Percentiles rank a stretch among this genome's conserved stretches.
These are phyloP conservation scores for Lagocephalus sceleratus DNA, from an alignment of 2,797 vertebrate species.

Conservation along the genomic window DNA sequence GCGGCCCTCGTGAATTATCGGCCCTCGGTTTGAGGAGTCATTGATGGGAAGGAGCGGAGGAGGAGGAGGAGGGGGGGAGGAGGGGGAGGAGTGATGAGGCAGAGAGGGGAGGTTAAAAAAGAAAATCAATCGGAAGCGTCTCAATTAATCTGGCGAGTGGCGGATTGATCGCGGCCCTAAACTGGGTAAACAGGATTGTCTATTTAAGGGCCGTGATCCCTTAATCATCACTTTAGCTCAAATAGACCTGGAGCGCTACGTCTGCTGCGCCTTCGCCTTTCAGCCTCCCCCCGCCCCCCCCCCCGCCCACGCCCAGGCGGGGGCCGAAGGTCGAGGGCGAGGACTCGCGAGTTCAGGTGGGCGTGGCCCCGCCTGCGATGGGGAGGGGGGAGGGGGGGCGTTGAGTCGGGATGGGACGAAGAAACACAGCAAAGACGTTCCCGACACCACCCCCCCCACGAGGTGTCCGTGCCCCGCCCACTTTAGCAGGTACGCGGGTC, in stretches of 20 bases:
- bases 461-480: no score
- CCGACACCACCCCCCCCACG: no score
- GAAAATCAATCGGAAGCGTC: constrained; percentile 81
- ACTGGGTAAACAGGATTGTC: constrained; percentile 82
- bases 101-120: constrained; percentile 4
- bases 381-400: no score
- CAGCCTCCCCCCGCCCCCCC: background rate
- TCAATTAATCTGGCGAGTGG: constrained; percentile 82
- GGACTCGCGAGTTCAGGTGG: no score
- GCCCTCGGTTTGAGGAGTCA: background rate
- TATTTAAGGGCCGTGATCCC: constrained; percentile 82
- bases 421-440: no score
- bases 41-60: background rate
- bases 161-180: constrained; percentile 82
- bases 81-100: background rate
- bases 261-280: constrained; percentile 38
- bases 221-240: constrained; percentile 81
- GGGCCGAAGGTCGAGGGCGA: no score
- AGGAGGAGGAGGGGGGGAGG: background rate
- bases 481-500: no score
- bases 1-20: no score
- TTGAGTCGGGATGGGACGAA: no score
- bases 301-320: no score
- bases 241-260: constrained; percentile 63
- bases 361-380: no score